Evolutionary conservation across 2,113 vertebrate species (phyloP).

Genomic region (Hypanus sabinus): DNA sequence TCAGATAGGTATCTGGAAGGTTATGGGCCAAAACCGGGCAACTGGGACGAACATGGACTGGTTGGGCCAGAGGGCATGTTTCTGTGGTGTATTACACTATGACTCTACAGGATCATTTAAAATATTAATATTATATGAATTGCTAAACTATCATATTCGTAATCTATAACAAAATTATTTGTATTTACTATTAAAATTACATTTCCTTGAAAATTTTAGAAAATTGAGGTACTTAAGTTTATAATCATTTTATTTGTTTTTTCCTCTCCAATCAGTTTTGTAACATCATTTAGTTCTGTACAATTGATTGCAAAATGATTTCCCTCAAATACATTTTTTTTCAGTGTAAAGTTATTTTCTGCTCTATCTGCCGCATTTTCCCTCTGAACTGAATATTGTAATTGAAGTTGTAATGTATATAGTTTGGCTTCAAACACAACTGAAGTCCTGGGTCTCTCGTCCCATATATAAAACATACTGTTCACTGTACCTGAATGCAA

Average conservation of each 20-base stretch:
- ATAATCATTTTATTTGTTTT: background rate
- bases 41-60: no score
- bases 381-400: background rate
- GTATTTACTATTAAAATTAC: background rate
- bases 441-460: background rate
- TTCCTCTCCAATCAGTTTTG: background rate
- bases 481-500: background rate
- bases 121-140: background rate
- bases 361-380: background rate
- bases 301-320: background rate
- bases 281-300: background rate
- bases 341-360: background rate
- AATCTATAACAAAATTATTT: background rate
- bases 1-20: no score
- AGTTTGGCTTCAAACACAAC: no score
- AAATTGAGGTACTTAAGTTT: background rate
- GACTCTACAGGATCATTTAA: background rate
- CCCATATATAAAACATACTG: background rate
- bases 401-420: background rate
- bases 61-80: no score
- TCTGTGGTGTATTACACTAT: no score
- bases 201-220: background rate
- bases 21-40: no score
- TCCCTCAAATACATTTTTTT: background rate
- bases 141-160: background rate